Evolutionary conservation across 2,888 invertebrate genomes (phyloP).

Genomic region (Parnassius glacialis): DNA sequence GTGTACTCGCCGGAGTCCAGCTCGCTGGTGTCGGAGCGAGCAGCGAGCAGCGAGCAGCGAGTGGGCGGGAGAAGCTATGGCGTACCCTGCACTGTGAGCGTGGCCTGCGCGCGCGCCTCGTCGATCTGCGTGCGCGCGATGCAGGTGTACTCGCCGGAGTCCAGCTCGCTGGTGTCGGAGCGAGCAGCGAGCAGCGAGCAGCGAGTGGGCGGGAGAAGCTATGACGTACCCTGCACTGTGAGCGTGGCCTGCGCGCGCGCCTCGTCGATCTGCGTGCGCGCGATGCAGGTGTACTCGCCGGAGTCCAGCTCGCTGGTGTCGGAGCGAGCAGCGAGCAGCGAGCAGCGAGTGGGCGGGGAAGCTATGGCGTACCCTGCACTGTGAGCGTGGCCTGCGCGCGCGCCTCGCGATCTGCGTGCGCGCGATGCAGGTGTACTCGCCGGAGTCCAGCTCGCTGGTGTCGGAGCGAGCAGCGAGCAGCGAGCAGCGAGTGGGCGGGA

Average conservation of each 20-base stretch:
- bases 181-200: conserved; percentile 80
- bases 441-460: conserved; percentile 96
- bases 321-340: conserved; percentile 89
- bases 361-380: conserved; percentile 88
- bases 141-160: conserved; percentile 97
- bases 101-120: conserved; percentile 89
- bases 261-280: conserved; percentile 93
- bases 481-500: conserved; percentile 73
- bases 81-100: conserved; percentile 93
- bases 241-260: conserved; percentile 92
- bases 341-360: conserved; percentile 74
- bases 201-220: neutral
- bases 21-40: conserved; percentile 91
- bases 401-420: conserved; percentile 91
- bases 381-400: conserved; percentile 91
- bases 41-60: conserved; percentile 83
- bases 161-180: conserved; percentile 95
- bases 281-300: conserved; percentile 96
- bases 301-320: conserved; percentile 97
- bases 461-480: conserved; percentile 82
- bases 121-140: conserved; percentile 95
- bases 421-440: conserved; percentile 96
- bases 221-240: conserved; percentile 89
- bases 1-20: conserved; percentile 97
- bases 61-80: neutral